Evolutionary conservation across 2,113 vertebrate species (phyloP).

Genomic region (Tupaia tana): DNA sequence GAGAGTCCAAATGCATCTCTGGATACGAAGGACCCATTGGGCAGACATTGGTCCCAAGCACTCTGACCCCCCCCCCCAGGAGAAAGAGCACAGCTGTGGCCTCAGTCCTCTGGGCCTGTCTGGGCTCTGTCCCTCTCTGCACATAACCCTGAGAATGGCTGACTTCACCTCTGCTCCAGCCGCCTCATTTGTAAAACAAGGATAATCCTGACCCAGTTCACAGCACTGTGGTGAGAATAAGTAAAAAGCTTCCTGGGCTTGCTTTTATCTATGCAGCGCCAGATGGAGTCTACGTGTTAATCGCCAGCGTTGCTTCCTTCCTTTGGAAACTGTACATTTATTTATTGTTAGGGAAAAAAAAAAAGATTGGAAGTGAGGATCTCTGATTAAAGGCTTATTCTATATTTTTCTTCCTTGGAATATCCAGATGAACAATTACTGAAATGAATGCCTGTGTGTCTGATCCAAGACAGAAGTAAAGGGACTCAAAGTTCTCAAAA

Average conservation of each 20-base stretch:
- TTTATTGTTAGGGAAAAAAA: slow-evolving; percentile 54
- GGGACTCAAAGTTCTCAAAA: slow-evolving; percentile 51
- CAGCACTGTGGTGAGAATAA: slow-evolving; percentile 47
- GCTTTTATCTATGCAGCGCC: slow-evolving; percentile 53
- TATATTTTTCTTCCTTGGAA: slow-evolving; percentile 25
- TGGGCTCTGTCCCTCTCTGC: background rate
- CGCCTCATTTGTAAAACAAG: slow-evolving; percentile 81
- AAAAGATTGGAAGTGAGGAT: slow-evolving; percentile 11
- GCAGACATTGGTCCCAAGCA: background rate
- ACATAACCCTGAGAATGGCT: slow-evolving; percentile 7
- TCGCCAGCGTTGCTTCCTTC: slow-evolving; percentile 24
- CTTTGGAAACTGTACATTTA: slow-evolving; percentile 40
- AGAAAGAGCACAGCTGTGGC: background rate
- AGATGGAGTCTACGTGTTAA: slow-evolving; percentile 48
- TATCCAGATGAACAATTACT: slow-evolving; percentile 44
- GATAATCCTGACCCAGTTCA: slow-evolving; percentile 74
- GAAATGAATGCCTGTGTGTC: slow-evolving; percentile 23
- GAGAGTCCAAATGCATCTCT: slow-evolving; percentile 18
- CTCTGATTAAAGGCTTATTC: slow-evolving; percentile 36
- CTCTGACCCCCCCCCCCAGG: background rate
- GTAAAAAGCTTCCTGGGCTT: slow-evolving; percentile 26
- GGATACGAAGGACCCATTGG: background rate
- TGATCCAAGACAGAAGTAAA: slow-evolving; percentile 46
- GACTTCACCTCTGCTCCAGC: slow-evolving; percentile 47
- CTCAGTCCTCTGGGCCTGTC: background rate